Base-by-base conservation (phyloP, 2,113 vertebrate species). In the Atrichornis clamosus region DNA sequence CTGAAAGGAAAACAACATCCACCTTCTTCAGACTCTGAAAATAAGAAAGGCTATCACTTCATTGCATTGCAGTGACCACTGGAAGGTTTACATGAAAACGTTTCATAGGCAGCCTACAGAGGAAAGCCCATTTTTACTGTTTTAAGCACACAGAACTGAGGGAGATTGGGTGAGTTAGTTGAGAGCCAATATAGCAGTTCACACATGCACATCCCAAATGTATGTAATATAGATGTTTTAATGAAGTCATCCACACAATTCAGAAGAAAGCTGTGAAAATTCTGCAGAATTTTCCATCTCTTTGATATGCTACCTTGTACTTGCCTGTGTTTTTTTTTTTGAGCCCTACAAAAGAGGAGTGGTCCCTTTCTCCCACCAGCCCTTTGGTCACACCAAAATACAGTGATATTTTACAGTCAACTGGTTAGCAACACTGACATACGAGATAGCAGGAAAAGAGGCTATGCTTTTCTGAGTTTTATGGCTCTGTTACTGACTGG, bases 121-220 rank as follows among this genome's bases (percentile, higher is more conserved):
- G 18, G 67, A 67, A 52, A 47, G 7, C 5, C 10, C 8, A 3
- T n/a, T 89, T 93, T 44, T 15, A 65, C 63, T 63, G 16, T 20
- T 84, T 46, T 27, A 83, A 49, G 20, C 27, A 53, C 0, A 0
- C 9, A 79, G 12, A 69, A 65, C 6, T 30, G 22, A 81, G 5
- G 28, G 39, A 78, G 6, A 81, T 33, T 4, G 0, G 1, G 9
- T 1, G 0, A 69, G 6, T 55, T 4, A 69, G n/a, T 3, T 28
- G 44, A 84, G 35, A 82, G 72, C 15, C 4, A 32, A 11, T 3
- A n/a, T 1, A 3, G 10, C 21, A 75, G 28, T 53, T 76, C 35
- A 68, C 5, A 2, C 23, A 64, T 2, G 13, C 15, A 47, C 6
- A 11, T 56, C 41, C 65, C n/a, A 75, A 41, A 75, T 28, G n/a